Base-by-base conservation (phyloP, 2,113 vertebrate species). In the Ahaetulla prasina region DNA sequence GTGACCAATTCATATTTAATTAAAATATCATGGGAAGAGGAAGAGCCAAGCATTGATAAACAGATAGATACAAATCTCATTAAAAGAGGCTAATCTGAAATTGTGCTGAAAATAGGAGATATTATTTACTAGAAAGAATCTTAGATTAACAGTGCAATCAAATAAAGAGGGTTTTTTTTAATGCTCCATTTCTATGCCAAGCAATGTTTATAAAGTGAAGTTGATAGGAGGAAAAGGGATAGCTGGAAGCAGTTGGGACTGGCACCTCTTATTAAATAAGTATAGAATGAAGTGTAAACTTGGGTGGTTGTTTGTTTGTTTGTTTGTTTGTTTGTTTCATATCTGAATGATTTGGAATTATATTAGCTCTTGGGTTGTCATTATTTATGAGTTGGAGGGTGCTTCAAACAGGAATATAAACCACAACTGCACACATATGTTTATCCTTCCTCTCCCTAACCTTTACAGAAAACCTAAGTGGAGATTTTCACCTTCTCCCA, bases 1-100 rank as follows among this genome's bases (percentile, higher is more conserved):
- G 95, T 93, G 95, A 96, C 90, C 92, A 90, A 93, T 92, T 95
- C 90, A 2, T 85, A 88, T 68, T 90, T 92, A 95, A 95, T 94
- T 95, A 96, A 80, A 80, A 43, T 43, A 92, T 92, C 90, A 84
- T 80, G 49, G 52, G 91, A 80, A 80, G 35, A 80, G 18, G 35
- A 43, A 80, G 18, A 80, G 35, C 74, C 8, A 39, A 7, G n/a
- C 35, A 80, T 20, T 39, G 89, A 96, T 49, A 86, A 90, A 95
- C 95, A 92, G 84, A 93, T 93, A 88, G 90, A 93, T 45, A 50
- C 49, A 30, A 80, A 80, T 52, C 12, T 94, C 91, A 45, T 93
- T 90, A 87, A 85, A 27, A 91, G 94, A 92, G 60, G 20, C 84
- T 93, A 94, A 94, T 74, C 60, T 50, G 60, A 90, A 94, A 91